Conservation (phyloP, 1,140 invertebrate genomes). For the Hesperophylax magnus region DNA sequence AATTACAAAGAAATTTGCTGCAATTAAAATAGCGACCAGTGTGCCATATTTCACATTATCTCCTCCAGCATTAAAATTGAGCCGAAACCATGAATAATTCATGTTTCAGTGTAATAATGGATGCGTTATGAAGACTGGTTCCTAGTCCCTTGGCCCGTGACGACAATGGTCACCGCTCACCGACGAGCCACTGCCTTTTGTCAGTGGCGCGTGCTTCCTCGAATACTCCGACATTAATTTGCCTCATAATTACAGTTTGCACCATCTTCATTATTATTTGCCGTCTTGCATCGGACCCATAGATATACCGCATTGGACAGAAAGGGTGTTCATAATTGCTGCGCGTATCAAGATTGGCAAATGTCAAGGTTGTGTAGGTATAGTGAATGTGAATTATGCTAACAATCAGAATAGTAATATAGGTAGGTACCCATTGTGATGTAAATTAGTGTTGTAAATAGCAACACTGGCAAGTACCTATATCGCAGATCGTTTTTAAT, state of each 20-base stretch:
- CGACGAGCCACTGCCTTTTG: not conserved
- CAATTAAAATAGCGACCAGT: not conserved
- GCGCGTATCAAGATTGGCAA: not conserved
- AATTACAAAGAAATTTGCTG: not conserved
- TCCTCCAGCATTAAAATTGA: not conserved
- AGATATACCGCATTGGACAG: not conserved
- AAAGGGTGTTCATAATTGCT: conserved; percentile 8
- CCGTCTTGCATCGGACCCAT: too few species aligned
- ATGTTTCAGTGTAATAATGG: not conserved
- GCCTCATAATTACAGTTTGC: not conserved
- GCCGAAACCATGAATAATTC: conserved; percentile 36
- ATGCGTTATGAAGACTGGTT: conserved; percentile 2
- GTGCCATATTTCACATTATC: conserved; percentile 28
- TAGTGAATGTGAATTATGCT: not conserved
- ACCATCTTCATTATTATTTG: not conserved
- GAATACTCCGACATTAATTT: not conserved
- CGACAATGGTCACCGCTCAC: not conserved
- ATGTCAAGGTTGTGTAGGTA: conserved; percentile 10
- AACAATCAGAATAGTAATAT: not conserved
- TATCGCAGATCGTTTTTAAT: too few species aligned
- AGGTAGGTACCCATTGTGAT: too few species aligned
- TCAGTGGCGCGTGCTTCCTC: conserved; percentile 40
- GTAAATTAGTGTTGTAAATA: too few species aligned
- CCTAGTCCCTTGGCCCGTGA: conserved; percentile 4
- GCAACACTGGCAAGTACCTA: too few species aligned